Evolutionary conservation across 2,797 vertebrate genomes (phyloP), one percentile per base, ranked within the genome.

Genomic region (Myripristis jacobus): DNA sequence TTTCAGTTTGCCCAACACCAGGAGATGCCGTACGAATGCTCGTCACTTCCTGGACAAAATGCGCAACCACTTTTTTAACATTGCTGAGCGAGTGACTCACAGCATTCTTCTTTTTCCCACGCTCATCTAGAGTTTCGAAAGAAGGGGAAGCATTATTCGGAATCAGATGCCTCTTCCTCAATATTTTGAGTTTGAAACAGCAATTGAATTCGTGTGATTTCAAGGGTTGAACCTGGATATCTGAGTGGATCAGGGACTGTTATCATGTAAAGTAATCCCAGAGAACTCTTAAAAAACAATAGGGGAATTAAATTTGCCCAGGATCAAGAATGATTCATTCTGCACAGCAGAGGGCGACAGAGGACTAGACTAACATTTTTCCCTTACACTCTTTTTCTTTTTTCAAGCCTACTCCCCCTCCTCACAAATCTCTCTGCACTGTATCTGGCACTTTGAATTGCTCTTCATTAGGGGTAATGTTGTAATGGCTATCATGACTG

Each of bases 341-440:
- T 38, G 21, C 16, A 73, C 92, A 91, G 77, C 72, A 93, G 93
- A 87, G 90, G 91, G 92, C 78, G 86, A 87, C 88, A 93, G 47
- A 92, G 27, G 41, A 82, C 80, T 64, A 44, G 22, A 3, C 18
- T 77, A 75, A 21, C 43, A 64, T 6, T 48, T n/a, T 52, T 46
- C 13, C 19, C 12, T 46, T 16, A 2, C 24, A 58, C 48, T 60
- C 16, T 48, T 13, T 13, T 3, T 52, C 10, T 5, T 25, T 13
- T 19, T n/a, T 24, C 46, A 60, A 18, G 1, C 9, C 7, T 0
- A 19, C 3, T 8, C 24, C 24, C 22, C 22, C 1, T 21, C 29
- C 18, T 18, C 15, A 18, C 16, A 4, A 5, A 43, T 16, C 38
- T 13, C 41, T 22, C 38, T 56, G 22, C 9, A 16, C 24, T 43